phyloP scores from a whole-genome alignment of 1,140 invertebrate genomes.

The Metaphire vulgaris region DNA sequence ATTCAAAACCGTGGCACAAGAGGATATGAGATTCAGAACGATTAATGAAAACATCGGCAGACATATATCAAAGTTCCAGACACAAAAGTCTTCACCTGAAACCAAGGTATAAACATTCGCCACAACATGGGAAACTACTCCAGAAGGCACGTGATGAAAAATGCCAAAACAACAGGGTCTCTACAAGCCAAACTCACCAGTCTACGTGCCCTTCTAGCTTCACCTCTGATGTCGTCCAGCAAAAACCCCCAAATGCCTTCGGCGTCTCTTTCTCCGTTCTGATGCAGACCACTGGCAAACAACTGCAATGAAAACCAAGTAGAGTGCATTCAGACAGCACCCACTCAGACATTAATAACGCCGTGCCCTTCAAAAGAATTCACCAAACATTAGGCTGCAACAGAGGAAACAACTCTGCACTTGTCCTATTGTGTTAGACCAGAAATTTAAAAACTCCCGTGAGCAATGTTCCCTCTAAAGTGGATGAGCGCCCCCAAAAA shows the following conservation, averaged over 20 bases:
- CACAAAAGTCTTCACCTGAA: too few species aligned
- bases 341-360: background rate
- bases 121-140: too few species aligned
- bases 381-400: background rate
- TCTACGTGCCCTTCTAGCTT: conserved; percentile 54
- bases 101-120: too few species aligned
- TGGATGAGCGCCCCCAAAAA: background rate
- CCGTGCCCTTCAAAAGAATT: too few species aligned
- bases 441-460: background rate
- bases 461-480: background rate
- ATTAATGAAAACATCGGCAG: too few species aligned
- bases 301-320: conserved; percentile 50
- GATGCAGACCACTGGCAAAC: conserved; percentile 57
- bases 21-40: too few species aligned
- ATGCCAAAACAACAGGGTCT: too few species aligned
- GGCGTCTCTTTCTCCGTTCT: conserved; percentile 53
- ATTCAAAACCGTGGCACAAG: too few species aligned
- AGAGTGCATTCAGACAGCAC: conserved; percentile 6
- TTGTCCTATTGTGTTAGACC: background rate
- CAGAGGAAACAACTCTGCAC: background rate
- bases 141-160: too few species aligned
- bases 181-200: too few species aligned
- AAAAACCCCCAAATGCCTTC: conserved; percentile 61
- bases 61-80: too few species aligned
- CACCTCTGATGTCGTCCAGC: conserved; percentile 55